A percentile compares a stretch with the other conserved stretches of the same genome.
Evolutionary conservation across 2,113 vertebrate species (phyloP).

Genomic region (Macrotus californicus): DNA sequence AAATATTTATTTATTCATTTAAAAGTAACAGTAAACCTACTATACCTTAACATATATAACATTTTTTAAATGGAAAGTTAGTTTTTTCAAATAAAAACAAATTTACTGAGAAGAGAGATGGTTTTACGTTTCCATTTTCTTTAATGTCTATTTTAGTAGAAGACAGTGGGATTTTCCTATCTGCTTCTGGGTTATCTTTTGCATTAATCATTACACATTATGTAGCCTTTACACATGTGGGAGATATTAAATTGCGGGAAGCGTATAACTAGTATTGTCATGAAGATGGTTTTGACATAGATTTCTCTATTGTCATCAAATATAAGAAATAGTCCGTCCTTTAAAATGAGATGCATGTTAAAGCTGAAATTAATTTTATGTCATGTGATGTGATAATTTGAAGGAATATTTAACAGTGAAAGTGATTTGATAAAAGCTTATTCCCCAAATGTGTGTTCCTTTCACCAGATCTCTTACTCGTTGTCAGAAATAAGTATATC

Average conservation of each 20-base stretch:
- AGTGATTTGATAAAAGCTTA: conserved; percentile 15
- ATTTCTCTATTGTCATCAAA: neutral
- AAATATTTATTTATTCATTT: neutral
- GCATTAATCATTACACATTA: neutral
- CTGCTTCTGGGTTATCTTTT: neutral
- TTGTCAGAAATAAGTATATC: neutral
- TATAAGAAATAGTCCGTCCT: neutral
- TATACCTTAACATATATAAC: neutral
- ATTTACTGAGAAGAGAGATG: neutral
- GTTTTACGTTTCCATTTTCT: conserved; percentile 1
- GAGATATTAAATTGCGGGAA: conserved; percentile 1
- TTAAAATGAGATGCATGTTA: neutral
- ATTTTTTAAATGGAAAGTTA: conserved; percentile 31
- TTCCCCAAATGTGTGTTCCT: neutral
- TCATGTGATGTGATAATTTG: neutral
- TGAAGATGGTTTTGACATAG: neutral
- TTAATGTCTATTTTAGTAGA: conserved; percentile 16
- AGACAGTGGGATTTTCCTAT: conserved; percentile 2
- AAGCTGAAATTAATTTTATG: conserved; percentile 23
- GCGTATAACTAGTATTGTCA: neutral
- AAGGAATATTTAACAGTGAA: conserved; percentile 1
- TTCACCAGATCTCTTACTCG: neutral
- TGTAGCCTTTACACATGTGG: neutral
- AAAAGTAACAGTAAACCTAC: neutral
- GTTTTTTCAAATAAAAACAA: neutral